phyloP scores from a whole-genome alignment of 2,113 vertebrate species.

The Gobius niger region DNA sequence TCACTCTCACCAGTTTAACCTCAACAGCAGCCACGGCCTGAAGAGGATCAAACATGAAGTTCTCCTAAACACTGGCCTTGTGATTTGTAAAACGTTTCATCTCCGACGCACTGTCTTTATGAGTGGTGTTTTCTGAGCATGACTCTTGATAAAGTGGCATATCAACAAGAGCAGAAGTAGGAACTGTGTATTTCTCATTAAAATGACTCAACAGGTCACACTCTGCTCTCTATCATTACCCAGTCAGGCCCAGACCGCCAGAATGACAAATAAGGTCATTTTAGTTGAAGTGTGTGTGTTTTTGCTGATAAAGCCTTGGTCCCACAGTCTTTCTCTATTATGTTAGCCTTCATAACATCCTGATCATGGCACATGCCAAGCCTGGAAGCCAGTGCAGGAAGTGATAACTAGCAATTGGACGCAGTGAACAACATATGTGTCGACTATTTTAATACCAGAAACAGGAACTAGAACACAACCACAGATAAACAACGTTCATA shows the following conservation, averaged over 20 bases:
- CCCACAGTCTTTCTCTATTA: constrained; percentile 39
- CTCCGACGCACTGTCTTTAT: constrained; percentile 15
- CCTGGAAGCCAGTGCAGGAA: constrained; percentile 52
- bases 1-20: constrained; percentile 61
- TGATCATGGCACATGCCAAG: constrained; percentile 41
- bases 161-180: constrained; percentile 1
- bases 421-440: constrained; percentile 29
- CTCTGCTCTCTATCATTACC: constrained; percentile 37
- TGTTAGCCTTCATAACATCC: constrained; percentile 46
- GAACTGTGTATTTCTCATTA: constrained; percentile 18
- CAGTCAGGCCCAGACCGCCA: constrained; percentile 40
- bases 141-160: constrained; percentile 5
- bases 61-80: constrained; percentile 40
- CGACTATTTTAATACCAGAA: neutral
- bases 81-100: constrained; percentile 40
- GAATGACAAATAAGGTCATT: constrained; percentile 52
- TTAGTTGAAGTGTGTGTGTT: constrained; percentile 41
- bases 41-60: constrained; percentile 59
- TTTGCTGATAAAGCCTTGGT: constrained; percentile 60
- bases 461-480: too few species aligned
- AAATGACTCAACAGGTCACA: constrained; percentile 30
- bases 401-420: constrained; percentile 58
- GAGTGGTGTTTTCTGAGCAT: constrained; percentile 7
- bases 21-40: constrained; percentile 44
- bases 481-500: too few species aligned